Evolutionary conservation across 2,113 vertebrate species (phyloP), one percentile per base, ranked within the genome.

Genomic region (Seriola dumerili): DNA sequence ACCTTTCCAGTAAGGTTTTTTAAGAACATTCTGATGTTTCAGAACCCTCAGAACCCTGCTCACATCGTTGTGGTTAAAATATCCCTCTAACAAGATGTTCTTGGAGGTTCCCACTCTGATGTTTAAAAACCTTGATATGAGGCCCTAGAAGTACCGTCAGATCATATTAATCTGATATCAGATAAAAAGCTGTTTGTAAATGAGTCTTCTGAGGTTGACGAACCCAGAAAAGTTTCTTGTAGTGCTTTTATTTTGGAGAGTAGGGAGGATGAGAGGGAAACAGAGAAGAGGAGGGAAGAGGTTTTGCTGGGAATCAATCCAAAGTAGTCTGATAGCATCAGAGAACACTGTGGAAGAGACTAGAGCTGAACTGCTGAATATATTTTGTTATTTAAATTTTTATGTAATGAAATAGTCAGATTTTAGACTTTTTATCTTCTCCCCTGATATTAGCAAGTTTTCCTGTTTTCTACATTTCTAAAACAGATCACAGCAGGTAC

Each of bases 121-220:
- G 67, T 75, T 63, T 12, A 72, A 79, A 34, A 54, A 54, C 23
- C 42, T 54, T n/a, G 52, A 54, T 54, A 34, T 8, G 40, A 65
- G 11, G 8, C 34, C 32, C 21, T 46, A 34, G 8, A 38, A 21
- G 19, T 67, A 40, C 2, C 25, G 44, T 55, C 14, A 75, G 52
- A 78, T 77, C 48, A 76, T 59, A 58, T 64, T 4, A n/a, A 23
- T n/a, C 21, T 10, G 8, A 21, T 3, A 23, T 54, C 21, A n/a
- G 19, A 54, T 23, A 42, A 50, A 61, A 72, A 67, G 40, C 1
- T 46, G 40, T 36, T 80, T 38, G 29, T 63, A 19, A 16, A 70
- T 48, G 17, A 71, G 8, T 12, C 19, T 29, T 38, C 32, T 17
- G n/a, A 42, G 23, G 25, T 42, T 62, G 69, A 48, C 12, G 3